Evolutionary conservation across 2,797 vertebrate genomes (phyloP), one percentile per base, ranked within the genome.

Genomic region (Sphaeramia orbicularis): DNA sequence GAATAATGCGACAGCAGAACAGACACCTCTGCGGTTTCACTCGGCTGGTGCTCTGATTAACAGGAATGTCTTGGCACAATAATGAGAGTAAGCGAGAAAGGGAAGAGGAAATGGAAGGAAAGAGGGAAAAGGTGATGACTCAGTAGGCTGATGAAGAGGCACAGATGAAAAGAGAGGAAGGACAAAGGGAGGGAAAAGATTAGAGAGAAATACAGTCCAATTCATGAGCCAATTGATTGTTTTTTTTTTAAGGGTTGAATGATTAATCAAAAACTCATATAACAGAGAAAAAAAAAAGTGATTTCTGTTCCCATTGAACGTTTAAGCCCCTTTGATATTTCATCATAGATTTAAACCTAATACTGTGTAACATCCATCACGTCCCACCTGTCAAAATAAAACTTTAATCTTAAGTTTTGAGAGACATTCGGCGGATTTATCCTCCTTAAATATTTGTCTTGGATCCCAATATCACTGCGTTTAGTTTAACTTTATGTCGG

Each of bases 11-110:
- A 74, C 77, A 83, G 76, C 43, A 65, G 68, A 78, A 49, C 65
- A 71, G 76, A 82, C 81, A 83, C 80, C 68, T 86, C 76, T 70
- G 85, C 63, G 76, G 82, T 86, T 82, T 78, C 58, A 53, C 67
- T 81, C 13, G 10, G 13, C 57, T 54, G 63, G 68, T 54, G 75
- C 65, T 42, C 52, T 87, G 86, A 91, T 90, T 80, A 86, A 71
- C 67, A 76, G 66, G 77, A 84, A 86, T 76, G 74, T 61, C 42
- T 65, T 65, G 80, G 77, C 58, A 32, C 41, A 1, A 58, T 70
- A 64, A 14, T 42, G 54, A 50, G 10, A 60, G 49, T 38, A 42
- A 58, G 48, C 49, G 16, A 59, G 41, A 32, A 30, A 69, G 14
- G 32, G 7, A 61, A 42, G 6, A 58, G 24, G 32, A 53, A 50